Base-by-base conservation (phyloP, 2,888 invertebrate species). In the Sarcophaga rosellei region DNA sequence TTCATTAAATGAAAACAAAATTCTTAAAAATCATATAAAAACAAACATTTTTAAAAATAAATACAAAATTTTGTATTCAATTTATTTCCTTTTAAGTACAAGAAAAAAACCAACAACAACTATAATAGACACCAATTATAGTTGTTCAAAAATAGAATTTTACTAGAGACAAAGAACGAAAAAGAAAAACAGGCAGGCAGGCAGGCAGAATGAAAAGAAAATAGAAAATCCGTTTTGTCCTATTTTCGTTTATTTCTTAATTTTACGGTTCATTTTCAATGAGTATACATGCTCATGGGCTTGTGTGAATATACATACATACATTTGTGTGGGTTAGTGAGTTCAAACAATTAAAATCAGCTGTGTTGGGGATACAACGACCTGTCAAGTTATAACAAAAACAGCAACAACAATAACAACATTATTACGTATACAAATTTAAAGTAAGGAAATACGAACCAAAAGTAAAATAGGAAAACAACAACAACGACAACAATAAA, bases 281-380 rank as follows among this genome's bases (percentile, higher is more conserved):
- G 53, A 53, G 53, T 53, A 17, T 53, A 3, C 5, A 12, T 20
- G 12, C 63, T 65, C 23, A 44, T 45, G n/a, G 35, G 72, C 23
- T 21, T 53, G 35, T 20, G 61, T 25, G 47, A 35, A 44, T 69
- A 20, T 69, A 8, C 12, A 21, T 21, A 79, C 82, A 74, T 77
- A 78, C 45, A 44, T 70, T 35, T 77, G 45, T 44, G 70, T 81
- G 53, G 61, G 45, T 82, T 47, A 75, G 81, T 66, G 73, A 70
- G 80, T 80, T 74, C 72, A 87, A 88, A 81, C 82, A 80, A 85
- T 87, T 77, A 81, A 76, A 87, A 88, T 89, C 88, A 89, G 89
- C 89, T 89, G 88, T 88, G 81, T 75, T 84, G 87, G 82, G 87
- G 87, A 88, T 89, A 85, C 89, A 89, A 89, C 89, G 89, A 89